Percentiles rank a stretch among this genome's conserved stretches.
Conservation (phyloP, 2,113 vertebrate genomes). For the Mesitornis unicolor region DNA sequence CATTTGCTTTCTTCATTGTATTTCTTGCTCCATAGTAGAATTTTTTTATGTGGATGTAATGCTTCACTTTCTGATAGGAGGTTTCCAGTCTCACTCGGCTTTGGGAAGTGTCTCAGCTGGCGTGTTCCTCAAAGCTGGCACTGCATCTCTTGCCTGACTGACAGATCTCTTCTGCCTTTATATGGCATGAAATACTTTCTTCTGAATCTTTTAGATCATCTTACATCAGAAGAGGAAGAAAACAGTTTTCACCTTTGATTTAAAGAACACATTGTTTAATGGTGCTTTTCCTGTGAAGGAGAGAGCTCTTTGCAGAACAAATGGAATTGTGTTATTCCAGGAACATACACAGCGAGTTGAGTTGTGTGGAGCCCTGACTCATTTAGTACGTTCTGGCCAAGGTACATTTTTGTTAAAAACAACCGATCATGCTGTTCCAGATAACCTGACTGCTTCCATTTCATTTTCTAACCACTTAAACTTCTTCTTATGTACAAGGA, state of each 20-base stretch:
- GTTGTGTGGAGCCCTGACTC: slow-evolving; percentile 33
- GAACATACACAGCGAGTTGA: background rate
- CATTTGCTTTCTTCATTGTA: background rate
- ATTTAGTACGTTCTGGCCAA: slow-evolving; percentile 29
- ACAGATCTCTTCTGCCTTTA: background rate
- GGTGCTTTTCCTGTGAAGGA: slow-evolving; percentile 40
- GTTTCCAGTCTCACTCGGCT: background rate
- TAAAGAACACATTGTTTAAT: slow-evolving; percentile 14
- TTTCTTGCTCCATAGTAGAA: background rate
- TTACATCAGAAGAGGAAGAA: background rate
- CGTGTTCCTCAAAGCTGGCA: background rate
- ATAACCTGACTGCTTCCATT: slow-evolving; percentile 24
- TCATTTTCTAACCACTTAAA: slow-evolving; percentile 14
- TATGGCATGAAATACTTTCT: background rate
- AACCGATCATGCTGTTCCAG: background rate
- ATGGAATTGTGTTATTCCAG: slow-evolving; percentile 50
- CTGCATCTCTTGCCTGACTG: background rate
- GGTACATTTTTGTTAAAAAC: slow-evolving; percentile 38
- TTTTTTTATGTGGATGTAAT: background rate
- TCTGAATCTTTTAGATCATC: background rate
- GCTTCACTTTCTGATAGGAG: background rate
- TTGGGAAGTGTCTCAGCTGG: background rate
- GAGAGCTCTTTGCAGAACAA: slow-evolving; percentile 38
- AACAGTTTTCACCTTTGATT: background rate
- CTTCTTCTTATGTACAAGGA: background rate